Base-by-base conservation (phyloP, 1,140 invertebrate genomes). In the Thaumatotibia leucotreta region DNA sequence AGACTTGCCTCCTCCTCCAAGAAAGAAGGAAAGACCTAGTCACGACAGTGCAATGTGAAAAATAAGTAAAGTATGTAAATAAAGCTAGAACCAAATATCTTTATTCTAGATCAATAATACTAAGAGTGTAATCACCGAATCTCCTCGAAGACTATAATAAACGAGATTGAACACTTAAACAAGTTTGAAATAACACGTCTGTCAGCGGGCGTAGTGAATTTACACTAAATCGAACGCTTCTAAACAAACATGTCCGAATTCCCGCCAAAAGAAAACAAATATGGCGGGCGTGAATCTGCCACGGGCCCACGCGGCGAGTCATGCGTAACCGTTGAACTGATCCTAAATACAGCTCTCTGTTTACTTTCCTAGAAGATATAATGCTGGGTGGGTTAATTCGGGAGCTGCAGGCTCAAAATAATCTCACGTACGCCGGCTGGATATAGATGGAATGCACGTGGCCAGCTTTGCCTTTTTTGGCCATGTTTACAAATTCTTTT, bases 201-300 rank as follows among this genome's bases (percentile, higher is more conserved):
- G 76, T 87, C 84, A 85, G 79, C 83, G 76, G 23, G 14, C 31
- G 63, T 77, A 87, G 82, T 84, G 84, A 82, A 87, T 85, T 84
- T 84, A 79, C 80, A 77, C 74, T 82, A 86, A 86, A 84, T 84
- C 65, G 79, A 76, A 73, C 70, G 64, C 77, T 74, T 73, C 68
- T 77, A 85, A 84, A 87, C 76, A 87, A 85, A 87, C 80, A 83
- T 66, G 75, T 76, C 52, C 68, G 67, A 76, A 79, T 77, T 76
- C 69, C 68, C 67, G 67, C 64, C 67, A 69, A 69, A 80, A 20
- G 67, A 71, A 77, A 83, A 85, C 76, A 82, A 80, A 82, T 66
- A 80, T 61, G 61, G 67, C 62, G 67, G 49, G 24, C 68, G 82
- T 83, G 74, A 83, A 87, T 86, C 81, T 84, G 77, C 73, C 78